Evolutionary conservation across 2,888 invertebrate genomes (phyloP), one percentile per base, ranked within the genome.

Genomic region (Diaperis boleti): DNA sequence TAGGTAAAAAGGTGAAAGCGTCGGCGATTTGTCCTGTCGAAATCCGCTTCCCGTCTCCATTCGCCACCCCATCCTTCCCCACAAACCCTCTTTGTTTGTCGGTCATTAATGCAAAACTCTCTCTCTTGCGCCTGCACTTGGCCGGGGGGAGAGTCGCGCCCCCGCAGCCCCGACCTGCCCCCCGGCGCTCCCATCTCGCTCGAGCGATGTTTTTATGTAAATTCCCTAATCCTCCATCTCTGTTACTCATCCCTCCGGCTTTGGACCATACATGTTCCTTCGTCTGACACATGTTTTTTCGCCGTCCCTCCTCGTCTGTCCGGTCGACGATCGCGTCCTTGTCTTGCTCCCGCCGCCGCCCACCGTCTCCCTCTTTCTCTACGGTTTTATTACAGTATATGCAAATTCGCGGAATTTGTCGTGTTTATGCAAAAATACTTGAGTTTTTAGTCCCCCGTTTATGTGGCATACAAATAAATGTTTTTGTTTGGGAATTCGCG

Each of bases 361-460:
- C 45, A 31, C 20, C 44, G 39, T 18, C 37, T 26, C 11, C 52
- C 17, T 60, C 60, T 54, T 54, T 54, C 33, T 60, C 45, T 20
- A 55, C 17, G 60, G 62, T 62, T 65, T 75, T 75, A 78, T 76
- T 77, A 76, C 74, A 69, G 60, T 61, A 71, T 76, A 79, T 79
- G 79, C 76, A 79, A 79, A 79, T 79, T 72, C 68, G 67, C 68
- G 64, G 74, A 77, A 78, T 78, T 78, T 77, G 77, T 77, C 75
- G 75, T 76, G 77, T 77, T 79, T 78, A 78, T 76, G 83, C 72
- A 76, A 76, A 77, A 77, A 77, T 77, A 74, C 75, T 76, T 72
- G 72, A 74, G 73, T 75, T 77, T 76, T 77, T 69, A 69, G 67
- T 68, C 65, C 60, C 72, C 67, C 73, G 73, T 73, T 75, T 74